Conservation (phyloP, 2,888 invertebrate genomes). For the Drosophila siamana region DNA sequence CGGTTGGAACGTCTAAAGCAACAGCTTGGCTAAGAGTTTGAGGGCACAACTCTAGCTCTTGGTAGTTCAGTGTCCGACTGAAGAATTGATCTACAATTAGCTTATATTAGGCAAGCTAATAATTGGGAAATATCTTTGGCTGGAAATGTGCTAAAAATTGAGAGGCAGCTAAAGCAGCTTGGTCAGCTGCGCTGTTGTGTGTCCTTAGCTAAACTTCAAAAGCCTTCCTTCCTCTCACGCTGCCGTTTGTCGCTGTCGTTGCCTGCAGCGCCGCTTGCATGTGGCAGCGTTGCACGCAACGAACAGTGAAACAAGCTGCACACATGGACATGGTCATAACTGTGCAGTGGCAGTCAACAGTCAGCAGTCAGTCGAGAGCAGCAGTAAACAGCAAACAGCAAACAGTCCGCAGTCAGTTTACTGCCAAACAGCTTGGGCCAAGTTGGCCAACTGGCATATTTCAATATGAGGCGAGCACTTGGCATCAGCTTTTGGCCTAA, state of each 20-base stretch:
- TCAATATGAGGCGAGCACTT: conserved; percentile 53
- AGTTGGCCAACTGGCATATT: conserved; percentile 57
- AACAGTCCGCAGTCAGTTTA: too few species aligned
- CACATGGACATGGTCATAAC: conserved; percentile 48
- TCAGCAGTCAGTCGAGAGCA: not conserved
- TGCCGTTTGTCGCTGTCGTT: conserved; percentile 17
- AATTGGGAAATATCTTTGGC: too few species aligned
- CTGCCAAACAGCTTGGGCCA: not conserved
- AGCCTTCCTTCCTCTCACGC: conserved; percentile 39
- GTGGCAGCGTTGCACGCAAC: conserved; percentile 60
- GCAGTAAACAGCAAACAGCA: too few species aligned
- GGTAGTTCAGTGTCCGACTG: too few species aligned
- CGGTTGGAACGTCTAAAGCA: too few species aligned
- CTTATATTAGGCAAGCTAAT: too few species aligned
- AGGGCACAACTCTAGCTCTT: too few species aligned
- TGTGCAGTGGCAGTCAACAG: conserved; percentile 35
- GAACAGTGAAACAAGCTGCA: conserved; percentile 4
- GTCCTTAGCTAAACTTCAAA: conserved; percentile 65
- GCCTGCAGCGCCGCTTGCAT: conserved; percentile 55
- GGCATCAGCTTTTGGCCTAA: conserved; percentile 82
- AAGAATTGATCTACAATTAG: too few species aligned
- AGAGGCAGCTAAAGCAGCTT: not conserved
- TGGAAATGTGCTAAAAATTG: too few species aligned
- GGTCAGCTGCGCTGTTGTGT: conserved; percentile 17
- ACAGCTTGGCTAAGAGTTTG: too few species aligned